A percentile compares a stretch with the other conserved stretches of the same genome.
These are phyloP conservation scores for Crepidodera aurea DNA, from an alignment of 2,888 invertebrate genomes.

Conservation along the genomic window DNA sequence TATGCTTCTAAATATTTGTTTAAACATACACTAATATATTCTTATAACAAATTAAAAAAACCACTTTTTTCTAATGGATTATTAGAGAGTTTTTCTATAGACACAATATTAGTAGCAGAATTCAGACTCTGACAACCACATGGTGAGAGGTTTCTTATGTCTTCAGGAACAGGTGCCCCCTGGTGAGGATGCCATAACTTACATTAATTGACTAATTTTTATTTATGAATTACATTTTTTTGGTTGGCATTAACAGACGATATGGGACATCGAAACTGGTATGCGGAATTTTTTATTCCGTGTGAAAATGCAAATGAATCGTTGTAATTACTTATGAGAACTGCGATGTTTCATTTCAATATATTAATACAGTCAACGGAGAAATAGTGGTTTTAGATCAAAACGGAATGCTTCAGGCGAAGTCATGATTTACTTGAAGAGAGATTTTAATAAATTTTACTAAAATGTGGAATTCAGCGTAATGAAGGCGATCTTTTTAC, in stretches of 20 bases:
- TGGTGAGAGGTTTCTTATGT: conserved; percentile 27
- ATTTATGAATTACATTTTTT: conserved; percentile 30
- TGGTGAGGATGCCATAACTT: conserved; percentile 34
- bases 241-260: conserved; percentile 18
- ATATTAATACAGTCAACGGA: not conserved
- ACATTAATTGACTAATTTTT: conserved; percentile 34
- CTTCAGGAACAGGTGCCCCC: conserved; percentile 35
- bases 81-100: conserved; percentile 2
- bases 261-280: not conserved
- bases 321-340: not conserved
- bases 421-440: too few relatives aligned
- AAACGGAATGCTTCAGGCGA: too few relatives aligned
- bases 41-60: conserved; percentile 2
- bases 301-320: not conserved
- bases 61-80: conserved; percentile 2
- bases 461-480: too few relatives aligned
- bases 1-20: too few relatives aligned
- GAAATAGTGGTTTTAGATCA: too few relatives aligned
- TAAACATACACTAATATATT: not conserved
- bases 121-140: conserved; percentile 24
- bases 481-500: too few relatives aligned
- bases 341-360: not conserved
- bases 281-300: conserved; percentile 3
- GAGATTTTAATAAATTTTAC: too few relatives aligned
- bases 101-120: conserved; percentile 5